A percentile compares a stretch with the other conserved stretches of the same genome.
Conservation (phyloP, 2,113 vertebrate species). For the Pelecanoides urinatrix region DNA sequence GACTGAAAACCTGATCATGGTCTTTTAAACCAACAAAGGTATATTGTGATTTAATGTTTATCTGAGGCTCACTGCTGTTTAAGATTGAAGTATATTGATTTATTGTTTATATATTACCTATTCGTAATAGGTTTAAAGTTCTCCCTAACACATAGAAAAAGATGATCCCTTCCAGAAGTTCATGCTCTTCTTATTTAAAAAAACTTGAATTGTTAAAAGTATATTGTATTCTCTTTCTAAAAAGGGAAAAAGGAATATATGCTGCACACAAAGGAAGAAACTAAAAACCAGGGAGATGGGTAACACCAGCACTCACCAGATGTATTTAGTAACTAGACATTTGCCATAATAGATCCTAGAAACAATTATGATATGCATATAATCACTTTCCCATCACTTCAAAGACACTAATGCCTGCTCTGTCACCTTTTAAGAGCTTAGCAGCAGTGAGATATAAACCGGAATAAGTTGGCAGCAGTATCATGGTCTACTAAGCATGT, state of each 20-base stretch:
- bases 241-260: not conserved
- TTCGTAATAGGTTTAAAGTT: not conserved
- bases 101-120: not conserved
- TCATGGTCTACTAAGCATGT: constrained; percentile 65
- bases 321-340: constrained; percentile 42
- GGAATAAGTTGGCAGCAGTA: constrained; percentile 44
- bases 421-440: constrained; percentile 68
- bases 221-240: not conserved
- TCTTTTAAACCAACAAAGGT: not conserved
- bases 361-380: constrained; percentile 60
- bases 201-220: not conserved
- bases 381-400: constrained; percentile 65
- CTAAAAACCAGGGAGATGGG: not conserved
- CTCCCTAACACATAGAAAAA: not conserved
- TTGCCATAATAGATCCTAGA: constrained; percentile 40
- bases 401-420: constrained; percentile 69
- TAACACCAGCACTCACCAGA: not conserved
- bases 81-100: not conserved
- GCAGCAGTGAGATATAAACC: constrained; percentile 59
- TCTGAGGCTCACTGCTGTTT: not conserved
- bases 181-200: not conserved
- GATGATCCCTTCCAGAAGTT: not conserved
- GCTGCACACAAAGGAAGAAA: not conserved
- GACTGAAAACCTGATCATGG: not conserved
- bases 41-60: not conserved